Base-by-base conservation (phyloP, 2,797 vertebrate species). In the Falco columbarius region DNA sequence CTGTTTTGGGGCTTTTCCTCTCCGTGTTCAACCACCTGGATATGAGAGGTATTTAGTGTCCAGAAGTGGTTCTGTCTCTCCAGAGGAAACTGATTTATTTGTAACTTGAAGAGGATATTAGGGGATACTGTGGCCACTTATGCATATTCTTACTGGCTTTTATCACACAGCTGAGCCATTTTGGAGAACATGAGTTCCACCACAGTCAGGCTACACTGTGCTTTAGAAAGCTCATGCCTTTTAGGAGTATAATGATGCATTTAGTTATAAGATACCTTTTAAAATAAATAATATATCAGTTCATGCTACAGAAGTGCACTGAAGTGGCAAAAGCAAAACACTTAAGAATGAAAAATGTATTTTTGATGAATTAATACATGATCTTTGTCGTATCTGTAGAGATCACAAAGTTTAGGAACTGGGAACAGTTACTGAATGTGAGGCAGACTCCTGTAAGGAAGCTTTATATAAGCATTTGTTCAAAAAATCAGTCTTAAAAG, bases 1-100 rank as follows among this genome's bases (percentile, higher is more conserved):
- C 74, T 91, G 34, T 44, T 95, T 95, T 34, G 44, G 36, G n/a
- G 8, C 36, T 77, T 88, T 91, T 93, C 5, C 27, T 81, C 18
- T 56, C 17, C 4, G 0, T 46, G 8, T 49, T 71, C 1, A 1
- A 38, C 8, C 3, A 7, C 17, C 11, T 1, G 6, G 34, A 26
- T 68, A 34, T 0, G 1, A 65, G 62, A 73, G 5, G 14, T 11
- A 13, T 94, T 88, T 76, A 29, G 16, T 20, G 18, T 88, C 55
- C 36, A 66, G 12, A 71, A 75, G 9, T 65, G 21, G 10, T 68
- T 93, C 46, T 52, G 26, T 67, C 26, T 81, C 12, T 75, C 16
- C 6, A 21, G 73, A 55, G 15, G 58, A 81, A 72, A 59, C 2
- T 1, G 14, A 17, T 62, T 90, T 18, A 68, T 81, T 55, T 82